phyloP scores from a whole-genome alignment of 2,888 invertebrate genomes.

The Oscheius onirici region DNA sequence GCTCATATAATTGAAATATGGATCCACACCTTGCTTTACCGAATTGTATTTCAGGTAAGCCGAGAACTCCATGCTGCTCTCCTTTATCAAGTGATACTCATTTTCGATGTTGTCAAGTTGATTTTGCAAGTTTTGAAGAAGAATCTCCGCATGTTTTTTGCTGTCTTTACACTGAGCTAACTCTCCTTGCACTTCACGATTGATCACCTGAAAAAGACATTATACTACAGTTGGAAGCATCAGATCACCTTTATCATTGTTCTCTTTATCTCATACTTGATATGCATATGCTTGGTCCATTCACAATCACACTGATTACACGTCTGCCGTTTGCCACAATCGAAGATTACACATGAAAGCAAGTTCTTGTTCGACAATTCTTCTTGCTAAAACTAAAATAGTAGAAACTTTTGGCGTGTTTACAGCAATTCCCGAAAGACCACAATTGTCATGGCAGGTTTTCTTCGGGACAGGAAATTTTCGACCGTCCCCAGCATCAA shows the following conservation, averaged over 20 bases:
- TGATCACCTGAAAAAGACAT: neutral
- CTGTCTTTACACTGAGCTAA: neutral
- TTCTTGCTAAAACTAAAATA: neutral
- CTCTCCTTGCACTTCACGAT: neutral
- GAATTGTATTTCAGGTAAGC: slow-evolving; percentile 3
- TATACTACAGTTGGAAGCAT: neutral
- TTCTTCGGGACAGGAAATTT: neutral
- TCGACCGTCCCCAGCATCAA: neutral
- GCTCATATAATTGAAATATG: neutral
- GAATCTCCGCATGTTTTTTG: neutral
- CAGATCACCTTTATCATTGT: neutral
- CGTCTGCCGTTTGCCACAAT: neutral
- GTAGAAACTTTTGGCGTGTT: neutral
- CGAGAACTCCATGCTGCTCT: neutral
- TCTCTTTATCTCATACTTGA: neutral
- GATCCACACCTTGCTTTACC: neutral
- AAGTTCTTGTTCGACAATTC: neutral
- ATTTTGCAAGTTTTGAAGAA: neutral
- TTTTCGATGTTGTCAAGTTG: neutral
- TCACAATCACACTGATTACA: neutral
- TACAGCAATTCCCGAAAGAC: neutral
- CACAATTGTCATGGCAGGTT: neutral
- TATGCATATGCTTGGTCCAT: neutral
- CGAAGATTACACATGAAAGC: neutral
- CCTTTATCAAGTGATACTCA: slow-evolving; percentile 3